Base-by-base conservation (phyloP, 2,113 vertebrate species). In the Empidonax traillii region DNA sequence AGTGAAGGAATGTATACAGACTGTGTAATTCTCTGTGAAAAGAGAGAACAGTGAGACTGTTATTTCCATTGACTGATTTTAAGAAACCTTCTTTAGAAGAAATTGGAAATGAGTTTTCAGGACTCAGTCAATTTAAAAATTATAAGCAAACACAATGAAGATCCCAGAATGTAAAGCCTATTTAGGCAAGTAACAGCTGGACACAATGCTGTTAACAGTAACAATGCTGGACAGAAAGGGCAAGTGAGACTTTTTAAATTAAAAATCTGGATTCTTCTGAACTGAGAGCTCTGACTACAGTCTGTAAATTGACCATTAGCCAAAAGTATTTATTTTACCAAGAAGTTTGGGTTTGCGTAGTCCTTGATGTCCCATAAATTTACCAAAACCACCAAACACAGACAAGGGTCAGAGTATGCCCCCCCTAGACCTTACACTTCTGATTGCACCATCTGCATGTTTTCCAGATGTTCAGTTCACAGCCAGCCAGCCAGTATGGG, bases 51-150 rank as follows among this genome's bases (percentile, higher is more conserved):
- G 76, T 86, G 72, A 95, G 76, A 56, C 51, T 86, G 76, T 30
- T 94, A 86, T 95, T 97, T 97, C 90, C 90, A 87, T 44, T 35
- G 51, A 24, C 35, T 63, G 30, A 81, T 67, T 84, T 94, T 86
- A 71, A 74, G 72, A 71, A 93, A 86, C 12, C 8, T 63, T 80
- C 58, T 84, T 85, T 51, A 74, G 33, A 71, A 84, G 33, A 61
- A 83, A 67, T 35, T 90, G 52, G 56, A 92, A 92, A 82, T 68
- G 13, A 81, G 31, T 85, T 94, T 93, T 63, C 8, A 3, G 56
- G 35, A 78, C 35, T 75, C 44, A n/a, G 8, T 47, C 65, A 77
- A 63, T 14, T 63, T 78, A 71, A 8, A 84, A 59, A 77, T 46
- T 43, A 21, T 14, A 47, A 89, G 31, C 11, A 75, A 94, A 69